Evolutionary conservation across 92 coral and sea anemone species (phyloP), one percentile per base, ranked within the genome.

Genomic region (Blastomussa wellsi): DNA sequence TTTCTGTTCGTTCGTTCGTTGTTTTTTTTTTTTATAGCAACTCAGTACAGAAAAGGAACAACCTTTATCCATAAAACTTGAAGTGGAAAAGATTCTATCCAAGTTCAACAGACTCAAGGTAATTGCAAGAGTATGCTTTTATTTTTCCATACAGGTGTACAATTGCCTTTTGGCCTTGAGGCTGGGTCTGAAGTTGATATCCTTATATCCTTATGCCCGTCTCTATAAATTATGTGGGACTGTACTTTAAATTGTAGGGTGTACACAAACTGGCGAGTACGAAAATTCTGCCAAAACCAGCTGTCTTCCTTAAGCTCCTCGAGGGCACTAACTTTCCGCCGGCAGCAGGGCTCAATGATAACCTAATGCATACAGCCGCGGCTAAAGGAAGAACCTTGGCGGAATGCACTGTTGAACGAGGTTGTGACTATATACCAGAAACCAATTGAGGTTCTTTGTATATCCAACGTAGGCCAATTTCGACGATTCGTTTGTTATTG

Each of bases 31-130:
- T 42, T 83, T 24, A 12, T 51, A 74, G 80, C 65, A 32, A 31
- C 35, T 44, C 28, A 74, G 37, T 10, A 20, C 38, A 39, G 49
- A 59, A 7, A 24, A 41, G 72, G 80, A 42, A 87, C 74, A 68
- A 79, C 39, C 79, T 94, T 44, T 22, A 83, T 26, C 77, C 85
- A 75, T 77, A 57, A 69, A 94, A 88, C 79, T 68, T 80, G 91
- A 80, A 44, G 93, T 94, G 39, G 90, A 87, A 28, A 82, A 81
- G 65, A 65, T 92, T 33, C 32, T 94, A 7, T 72, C 52, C 77
- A 94, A 92, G 77, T 94, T 94, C 86, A 90, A 86, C 79, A 68
- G 75, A 52, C 72, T 90, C 35, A 92, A 94, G 91, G 95, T 94
- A 85, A 13, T 60, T 24, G 12, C 2, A 24, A 24, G 14, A 60